Percentiles rank a stretch among this genome's conserved stretches.
Conservation (phyloP, 2,888 invertebrate genomes). For the Metellina segmentata region DNA sequence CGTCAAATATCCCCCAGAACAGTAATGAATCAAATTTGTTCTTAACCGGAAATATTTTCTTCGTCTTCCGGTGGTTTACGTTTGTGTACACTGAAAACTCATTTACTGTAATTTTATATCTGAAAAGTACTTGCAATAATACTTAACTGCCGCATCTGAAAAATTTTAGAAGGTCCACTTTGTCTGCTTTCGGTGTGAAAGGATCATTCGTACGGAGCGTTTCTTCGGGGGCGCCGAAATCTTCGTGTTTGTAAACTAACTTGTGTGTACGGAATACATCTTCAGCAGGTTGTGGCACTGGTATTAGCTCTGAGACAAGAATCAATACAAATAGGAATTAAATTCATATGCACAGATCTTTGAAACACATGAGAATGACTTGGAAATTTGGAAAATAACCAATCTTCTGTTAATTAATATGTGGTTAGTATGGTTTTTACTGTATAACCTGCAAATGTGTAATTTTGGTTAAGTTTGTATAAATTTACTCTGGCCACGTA, state of each 20-base stretch:
- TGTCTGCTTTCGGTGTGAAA: slow-evolving; percentile 25
- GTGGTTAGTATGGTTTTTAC: too few species aligned
- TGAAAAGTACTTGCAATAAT: not conserved
- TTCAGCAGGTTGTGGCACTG: slow-evolving; percentile 36
- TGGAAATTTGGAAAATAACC: too few species aligned
- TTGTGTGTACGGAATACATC: slow-evolving; percentile 19
- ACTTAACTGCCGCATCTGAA: slow-evolving; percentile 51
- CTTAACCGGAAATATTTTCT: too few species aligned
- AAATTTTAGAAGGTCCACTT: slow-evolving; percentile 29
- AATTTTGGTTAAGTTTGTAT: not conserved
- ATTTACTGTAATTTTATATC: too few species aligned
- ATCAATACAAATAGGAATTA: too few species aligned
- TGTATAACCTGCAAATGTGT: not conserved
- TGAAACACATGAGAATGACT: too few species aligned
- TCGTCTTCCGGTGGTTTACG: too few species aligned
- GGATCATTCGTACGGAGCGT: slow-evolving; percentile 44
- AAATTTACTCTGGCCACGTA: not conserved
- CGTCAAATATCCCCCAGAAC: too few species aligned
- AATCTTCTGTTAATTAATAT: too few species aligned
- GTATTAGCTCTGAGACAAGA: slow-evolving; percentile 22
- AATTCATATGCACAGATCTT: too few species aligned
- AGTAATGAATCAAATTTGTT: too few species aligned
- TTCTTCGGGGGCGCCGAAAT: slow-evolving; percentile 50
- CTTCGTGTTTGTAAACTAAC: slow-evolving; percentile 40
- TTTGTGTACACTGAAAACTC: too few species aligned